Evolutionary conservation across 1,140 invertebrate species (phyloP), one percentile per base, ranked within the genome.

Genomic region (Asbolus verrucosus): DNA sequence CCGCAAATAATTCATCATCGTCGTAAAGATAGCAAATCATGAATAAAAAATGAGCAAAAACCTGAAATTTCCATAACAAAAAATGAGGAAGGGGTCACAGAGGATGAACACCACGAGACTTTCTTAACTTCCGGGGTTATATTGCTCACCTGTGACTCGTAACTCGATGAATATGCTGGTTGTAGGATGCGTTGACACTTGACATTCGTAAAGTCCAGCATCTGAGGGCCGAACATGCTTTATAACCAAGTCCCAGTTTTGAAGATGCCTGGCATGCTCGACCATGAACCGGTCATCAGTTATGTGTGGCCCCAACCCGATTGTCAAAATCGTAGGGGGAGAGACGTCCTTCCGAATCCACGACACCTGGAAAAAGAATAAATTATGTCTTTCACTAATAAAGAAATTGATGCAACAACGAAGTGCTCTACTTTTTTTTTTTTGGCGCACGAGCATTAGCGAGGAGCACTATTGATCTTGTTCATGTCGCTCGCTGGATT

Each of bases 191-290:
- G 92, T 92, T 18, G 92, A 94, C 9, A 95, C 90, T 85, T 95
- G 93, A 81, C 93, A 95, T 82, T 95, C 92, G 82, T 95, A 95
- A 60, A 88, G 81, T 19, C 93, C 93, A 11, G 89, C 90, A 81
- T 96, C 94, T 67, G 90, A 85, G 73, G 87, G 86, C 78, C 93
- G 91, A 19, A 94, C 91, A 82, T 88, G 92, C 80, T 91, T 91
- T 74, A 95, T 91, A 85, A 93, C 91, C 61, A 95, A 83, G 24
- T 91, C 92, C 93, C 93, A 95, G 80, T 95, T 93, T 87, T 92
- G 84, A 15, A 84, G 82, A 77, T 90, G 89, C 67, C 89, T 86
- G 6, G 89, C 88, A 76, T 92, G 91, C 54, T 91, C 91, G 6
- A 92, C 89, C 75, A 91, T 87, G 80, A 92, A 91, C 63, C 90